Conservation (phyloP, 2,113 vertebrate genomes). For the Prionailurus bengalensis region DNA sequence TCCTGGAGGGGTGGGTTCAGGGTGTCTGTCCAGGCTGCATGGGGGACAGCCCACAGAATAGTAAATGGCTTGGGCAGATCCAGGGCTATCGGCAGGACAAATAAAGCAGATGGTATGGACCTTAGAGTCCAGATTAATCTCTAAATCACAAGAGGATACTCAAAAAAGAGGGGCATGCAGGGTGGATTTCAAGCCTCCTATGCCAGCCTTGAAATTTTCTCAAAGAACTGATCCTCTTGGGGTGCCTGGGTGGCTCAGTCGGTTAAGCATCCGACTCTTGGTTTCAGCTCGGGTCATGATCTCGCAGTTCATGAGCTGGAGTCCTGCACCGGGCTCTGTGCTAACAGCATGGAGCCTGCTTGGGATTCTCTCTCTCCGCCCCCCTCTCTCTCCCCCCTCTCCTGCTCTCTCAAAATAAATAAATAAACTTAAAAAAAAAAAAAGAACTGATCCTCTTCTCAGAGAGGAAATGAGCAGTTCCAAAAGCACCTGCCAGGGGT, state of each 20-base stretch:
- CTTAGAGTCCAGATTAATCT: not conserved
- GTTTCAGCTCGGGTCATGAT: too few relatives aligned
- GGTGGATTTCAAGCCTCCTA: not conserved
- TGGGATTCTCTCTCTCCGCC: too few relatives aligned
- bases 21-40: not conserved
- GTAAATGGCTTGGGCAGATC: not conserved
- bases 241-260: too few relatives aligned
- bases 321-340: too few relatives aligned
- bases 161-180: not conserved
- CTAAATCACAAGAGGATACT: not conserved
- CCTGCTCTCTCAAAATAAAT: too few relatives aligned
- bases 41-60: not conserved
- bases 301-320: too few relatives aligned
- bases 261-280: too few relatives aligned
- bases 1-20: fast-evolving
- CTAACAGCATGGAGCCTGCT: too few relatives aligned
- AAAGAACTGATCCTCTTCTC: not conserved
- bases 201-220: not conserved
- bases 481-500: not conserved
- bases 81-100: not conserved
- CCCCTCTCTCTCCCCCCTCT: too few relatives aligned
- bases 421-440: too few relatives aligned
- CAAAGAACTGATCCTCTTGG: not conserved
- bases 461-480: not conserved
- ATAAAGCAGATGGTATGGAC: not conserved